Evolutionary conservation across 2,797 vertebrate genomes (phyloP).

Genomic region (Oreochromis grahami): DNA sequence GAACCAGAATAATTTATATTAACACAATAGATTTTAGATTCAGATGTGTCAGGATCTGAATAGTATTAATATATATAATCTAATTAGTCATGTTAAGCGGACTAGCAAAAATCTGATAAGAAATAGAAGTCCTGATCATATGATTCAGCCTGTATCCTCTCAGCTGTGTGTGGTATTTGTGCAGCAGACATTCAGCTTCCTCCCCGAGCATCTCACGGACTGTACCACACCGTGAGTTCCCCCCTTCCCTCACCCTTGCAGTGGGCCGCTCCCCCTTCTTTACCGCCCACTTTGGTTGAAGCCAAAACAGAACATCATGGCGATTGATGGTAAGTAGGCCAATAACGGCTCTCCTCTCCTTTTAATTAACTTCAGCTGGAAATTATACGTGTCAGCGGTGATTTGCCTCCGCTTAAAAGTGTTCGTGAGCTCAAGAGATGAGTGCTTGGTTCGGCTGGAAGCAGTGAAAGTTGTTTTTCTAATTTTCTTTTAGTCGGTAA

Average conservation of each 20-base stretch:
- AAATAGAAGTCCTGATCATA: background rate
- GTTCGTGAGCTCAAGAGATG: background rate
- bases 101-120: background rate
- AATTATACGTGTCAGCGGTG: background rate
- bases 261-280: conserved; percentile 63
- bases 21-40: background rate
- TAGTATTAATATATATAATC: background rate
- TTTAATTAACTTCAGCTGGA: conserved; percentile 37
- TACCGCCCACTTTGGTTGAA: conserved; percentile 67
- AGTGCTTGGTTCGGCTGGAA: background rate
- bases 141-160: background rate
- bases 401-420: background rate
- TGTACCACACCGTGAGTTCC: conserved; percentile 42
- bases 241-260: background rate
- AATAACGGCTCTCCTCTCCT: conserved; percentile 69
- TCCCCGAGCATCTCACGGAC: conserved; percentile 22
- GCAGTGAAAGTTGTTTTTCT: background rate
- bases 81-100: background rate
- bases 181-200: background rate
- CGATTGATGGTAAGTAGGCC: conserved; percentile 95
- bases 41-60: background rate
- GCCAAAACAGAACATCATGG: conserved; percentile 90
- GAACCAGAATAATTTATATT: background rate
- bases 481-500: background rate
- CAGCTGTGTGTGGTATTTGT: background rate